Evolutionary conservation across 2,113 vertebrate genomes (phyloP), one percentile per base, ranked within the genome.

Genomic region (Ursus arctos): DNA sequence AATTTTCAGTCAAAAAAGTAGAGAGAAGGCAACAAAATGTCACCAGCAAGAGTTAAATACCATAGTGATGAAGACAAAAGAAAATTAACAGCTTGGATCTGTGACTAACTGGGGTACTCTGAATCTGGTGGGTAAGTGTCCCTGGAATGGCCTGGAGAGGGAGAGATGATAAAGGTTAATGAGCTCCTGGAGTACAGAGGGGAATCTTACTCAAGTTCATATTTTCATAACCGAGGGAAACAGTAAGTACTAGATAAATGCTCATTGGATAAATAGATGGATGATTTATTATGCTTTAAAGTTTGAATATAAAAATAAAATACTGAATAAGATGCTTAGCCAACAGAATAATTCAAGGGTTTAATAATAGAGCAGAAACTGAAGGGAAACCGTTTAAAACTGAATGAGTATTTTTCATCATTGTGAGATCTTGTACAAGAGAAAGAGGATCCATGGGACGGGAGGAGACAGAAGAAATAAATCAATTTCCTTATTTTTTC

Each of bases 381-480:
- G 28, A 88, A 97, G 63, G 53, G 16, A 97, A 96, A 72, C 88
- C 19, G 31, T 89, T 94, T 88, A 89, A 96, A 97, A 86, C 7
- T 77, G 19, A 82, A 72, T 36, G 33, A 84, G 19, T 10, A 22
- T 67, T 92, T 94, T 92, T 96, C 28, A 88, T 22, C 26, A 88
- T 26, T 2, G 15, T 53, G n/a, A 92, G 69, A 76, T 77, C n/a
- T 53, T 76, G 1, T 10, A 51, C 51, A 31, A 91, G 26, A 83
- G 7, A 92, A 81, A n/a, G 16, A 51, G 6, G n/a, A 49, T 40
- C n/a, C 33, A 40, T 24, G 13, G 16, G 40, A 43, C 11, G 7
- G 28, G 11, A 82, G 28, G 21, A 95, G 9, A 90, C 14, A 6
- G 6, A 76, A 72, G 8, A 91, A 79, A 31, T 4, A 36, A 71